Conservation (phyloP, 2,888 invertebrate genomes). For the Drosophila kambysellisi region DNA sequence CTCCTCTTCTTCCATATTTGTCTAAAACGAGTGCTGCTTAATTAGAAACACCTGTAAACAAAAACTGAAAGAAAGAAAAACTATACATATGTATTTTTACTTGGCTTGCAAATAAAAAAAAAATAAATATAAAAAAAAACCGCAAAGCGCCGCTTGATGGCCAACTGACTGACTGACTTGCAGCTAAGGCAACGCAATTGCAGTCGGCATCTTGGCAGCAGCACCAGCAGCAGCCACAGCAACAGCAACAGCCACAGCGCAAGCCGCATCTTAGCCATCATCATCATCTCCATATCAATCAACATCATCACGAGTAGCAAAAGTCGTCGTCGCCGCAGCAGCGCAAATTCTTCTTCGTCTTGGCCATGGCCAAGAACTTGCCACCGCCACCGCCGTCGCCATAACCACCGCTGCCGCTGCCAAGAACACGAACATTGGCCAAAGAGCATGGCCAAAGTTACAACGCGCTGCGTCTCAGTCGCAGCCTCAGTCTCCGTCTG, state of each 20-base stretch:
- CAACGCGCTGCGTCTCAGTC: constrained; percentile 45
- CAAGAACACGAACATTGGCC: constrained; percentile 64
- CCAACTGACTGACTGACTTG: constrained; percentile 75
- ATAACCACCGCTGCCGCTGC: constrained; percentile 22
- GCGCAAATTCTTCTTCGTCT: constrained; percentile 64
- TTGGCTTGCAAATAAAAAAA: constrained; percentile 20
- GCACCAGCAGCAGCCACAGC: constrained; percentile 28
- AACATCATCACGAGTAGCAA: constrained; percentile 46
- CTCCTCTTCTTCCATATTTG: constrained; percentile 45
- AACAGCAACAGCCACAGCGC: constrained; percentile 29
- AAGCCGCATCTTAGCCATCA: constrained; percentile 35
- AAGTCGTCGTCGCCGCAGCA: constrained; percentile 12
- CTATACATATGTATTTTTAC: constrained; percentile 22
- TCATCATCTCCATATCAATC: constrained; percentile 60
- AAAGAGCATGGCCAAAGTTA: constrained; percentile 75
- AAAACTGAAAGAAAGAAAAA: constrained; percentile 13
- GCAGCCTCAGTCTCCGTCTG: constrained; percentile 16
- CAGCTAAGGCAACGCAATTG: constrained; percentile 56
- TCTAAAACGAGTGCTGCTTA: constrained; percentile 67
- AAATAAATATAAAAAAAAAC: constrained; percentile 36
- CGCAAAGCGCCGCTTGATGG: constrained; percentile 77
- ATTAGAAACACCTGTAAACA: constrained; percentile 75
- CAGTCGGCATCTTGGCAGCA: constrained; percentile 33
- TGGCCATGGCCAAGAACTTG: constrained; percentile 77
- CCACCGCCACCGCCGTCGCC: constrained; percentile 28